Conservation (phyloP, 2,888 invertebrate species). For the Tenthredo livida region DNA sequence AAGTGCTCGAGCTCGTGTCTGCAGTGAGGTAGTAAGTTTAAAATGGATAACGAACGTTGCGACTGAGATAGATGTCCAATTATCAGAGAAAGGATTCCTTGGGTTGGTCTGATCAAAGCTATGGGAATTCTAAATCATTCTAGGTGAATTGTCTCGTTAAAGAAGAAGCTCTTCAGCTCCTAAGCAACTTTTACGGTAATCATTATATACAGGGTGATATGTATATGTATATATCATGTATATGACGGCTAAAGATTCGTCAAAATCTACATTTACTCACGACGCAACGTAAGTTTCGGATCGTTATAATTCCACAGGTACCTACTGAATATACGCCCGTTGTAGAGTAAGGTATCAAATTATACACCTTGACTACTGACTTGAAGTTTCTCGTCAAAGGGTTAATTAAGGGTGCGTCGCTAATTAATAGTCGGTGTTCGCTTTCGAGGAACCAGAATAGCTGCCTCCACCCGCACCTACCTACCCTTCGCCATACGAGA, state of each 20-base stretch:
- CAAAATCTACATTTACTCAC: background rate
- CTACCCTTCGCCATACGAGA: constrained; percentile 16
- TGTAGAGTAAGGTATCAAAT: constrained; percentile 38
- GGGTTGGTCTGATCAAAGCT: background rate
- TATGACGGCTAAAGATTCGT: background rate
- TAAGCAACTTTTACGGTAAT: background rate
- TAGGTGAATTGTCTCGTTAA: background rate
- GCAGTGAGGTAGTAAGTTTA: background rate
- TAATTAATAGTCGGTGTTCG: constrained; percentile 50
- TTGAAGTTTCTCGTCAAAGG: constrained; percentile 49
- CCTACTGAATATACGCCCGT: background rate
- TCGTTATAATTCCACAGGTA: constrained; percentile 18
- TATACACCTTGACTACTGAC: constrained; percentile 40
- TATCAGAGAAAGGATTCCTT: constrained; percentile 52
- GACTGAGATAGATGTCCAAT: constrained; percentile 54
- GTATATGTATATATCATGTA: no score
- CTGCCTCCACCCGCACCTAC: no score
- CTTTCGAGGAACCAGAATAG: constrained; percentile 28
- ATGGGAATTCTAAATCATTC: background rate
- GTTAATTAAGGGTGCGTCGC: constrained; percentile 48
- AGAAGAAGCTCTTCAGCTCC: background rate
- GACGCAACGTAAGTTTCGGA: background rate
- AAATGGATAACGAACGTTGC: constrained; percentile 27
- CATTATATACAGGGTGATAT: no score
- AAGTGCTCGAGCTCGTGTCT: constrained; percentile 23